Evolutionary conservation across 2,113 vertebrate genomes (phyloP).

Genomic region (Hepsetus odoe): DNA sequence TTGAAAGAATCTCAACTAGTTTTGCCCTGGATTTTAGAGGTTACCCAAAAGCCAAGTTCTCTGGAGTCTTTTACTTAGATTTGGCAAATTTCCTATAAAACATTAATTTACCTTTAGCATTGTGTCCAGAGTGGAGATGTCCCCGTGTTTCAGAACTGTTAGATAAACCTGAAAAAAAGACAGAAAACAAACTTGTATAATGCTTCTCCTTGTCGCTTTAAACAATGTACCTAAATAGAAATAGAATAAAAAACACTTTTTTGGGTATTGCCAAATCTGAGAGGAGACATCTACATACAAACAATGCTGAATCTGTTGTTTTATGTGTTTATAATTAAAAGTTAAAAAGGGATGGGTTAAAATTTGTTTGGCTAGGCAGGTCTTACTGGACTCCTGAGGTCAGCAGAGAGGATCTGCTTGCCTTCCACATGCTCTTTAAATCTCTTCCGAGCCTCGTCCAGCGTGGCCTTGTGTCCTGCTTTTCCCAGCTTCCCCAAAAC

Average conservation of each 20-base stretch:
- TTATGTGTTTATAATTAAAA: not conserved
- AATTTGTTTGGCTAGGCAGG: slow-evolving; percentile 1
- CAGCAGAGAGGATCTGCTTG: slow-evolving; percentile 86
- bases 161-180: slow-evolving; percentile 88
- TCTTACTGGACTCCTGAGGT: slow-evolving; percentile 93
- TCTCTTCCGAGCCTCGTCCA: slow-evolving; percentile 93
- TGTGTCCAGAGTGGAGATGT: slow-evolving; percentile 87
- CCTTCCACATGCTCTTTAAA: slow-evolving; percentile 97
- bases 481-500: slow-evolving; percentile 95
- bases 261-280: not conserved
- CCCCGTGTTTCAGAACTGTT: slow-evolving; percentile 95
- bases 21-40: not conserved
- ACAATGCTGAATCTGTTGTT: not conserved
- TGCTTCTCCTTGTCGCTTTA: not conserved
- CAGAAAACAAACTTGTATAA: slow-evolving; percentile 23
- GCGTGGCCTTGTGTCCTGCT: slow-evolving; percentile 91
- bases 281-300: not conserved
- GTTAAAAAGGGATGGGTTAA: not conserved
- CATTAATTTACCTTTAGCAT: slow-evolving; percentile 89
- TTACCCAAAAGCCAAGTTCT: not conserved
- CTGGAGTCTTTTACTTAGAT: not conserved
- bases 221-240: not conserved
- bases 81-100: not conserved
- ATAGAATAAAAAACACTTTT: not conserved
- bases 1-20: too few relatives aligned